Conservation (phyloP, 37 sponge, comb jelly and placozoan species). For the Chondrosia reniformis region DNA sequence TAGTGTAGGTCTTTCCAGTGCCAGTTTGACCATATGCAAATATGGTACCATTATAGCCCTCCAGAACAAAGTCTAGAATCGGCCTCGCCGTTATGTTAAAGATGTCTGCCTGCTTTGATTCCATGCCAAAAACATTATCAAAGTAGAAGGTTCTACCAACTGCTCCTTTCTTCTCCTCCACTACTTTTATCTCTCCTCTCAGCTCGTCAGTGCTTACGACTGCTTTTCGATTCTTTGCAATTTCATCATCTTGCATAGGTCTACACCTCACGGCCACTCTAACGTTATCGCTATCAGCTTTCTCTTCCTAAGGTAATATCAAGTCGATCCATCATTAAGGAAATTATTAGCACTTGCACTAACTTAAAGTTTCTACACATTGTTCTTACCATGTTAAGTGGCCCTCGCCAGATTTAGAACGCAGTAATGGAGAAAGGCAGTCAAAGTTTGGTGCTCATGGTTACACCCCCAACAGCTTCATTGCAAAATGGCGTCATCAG, state of each 20-base stretch:
- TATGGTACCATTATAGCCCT: slow-evolving; percentile 98
- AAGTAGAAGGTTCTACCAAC: slow-evolving; percentile 69
- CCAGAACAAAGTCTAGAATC: slow-evolving; percentile 90
- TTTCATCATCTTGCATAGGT: slow-evolving; percentile 69
- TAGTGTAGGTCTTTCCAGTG: slow-evolving; percentile 97
- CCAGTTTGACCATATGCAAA: slow-evolving; percentile 99
- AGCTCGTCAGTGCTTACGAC: slow-evolving; percentile 62
- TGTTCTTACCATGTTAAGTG: too few species aligned
- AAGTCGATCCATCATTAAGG: too few species aligned
- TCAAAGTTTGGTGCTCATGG: too few species aligned
- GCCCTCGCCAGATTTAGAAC: too few species aligned
- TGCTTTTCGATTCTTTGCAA: background rate
- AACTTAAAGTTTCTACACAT: too few species aligned
- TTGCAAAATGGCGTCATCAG: too few species aligned
- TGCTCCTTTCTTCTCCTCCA: background rate
- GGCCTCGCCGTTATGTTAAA: slow-evolving; percentile 87
- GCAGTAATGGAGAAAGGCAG: too few species aligned
- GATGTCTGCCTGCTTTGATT: slow-evolving; percentile 82
- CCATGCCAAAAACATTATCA: slow-evolving; percentile 88
- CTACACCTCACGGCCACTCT: slow-evolving; percentile 90
- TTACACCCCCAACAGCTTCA: too few species aligned
- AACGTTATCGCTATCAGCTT: slow-evolving; percentile 78
- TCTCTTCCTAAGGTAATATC: too few species aligned
- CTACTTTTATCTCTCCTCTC: slow-evolving; percentile 52
- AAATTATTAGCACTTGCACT: too few species aligned